These are phyloP conservation scores for Lithodes maja DNA, from an alignment of 2,888 invertebrate genomes.

Conservation along the genomic window DNA sequence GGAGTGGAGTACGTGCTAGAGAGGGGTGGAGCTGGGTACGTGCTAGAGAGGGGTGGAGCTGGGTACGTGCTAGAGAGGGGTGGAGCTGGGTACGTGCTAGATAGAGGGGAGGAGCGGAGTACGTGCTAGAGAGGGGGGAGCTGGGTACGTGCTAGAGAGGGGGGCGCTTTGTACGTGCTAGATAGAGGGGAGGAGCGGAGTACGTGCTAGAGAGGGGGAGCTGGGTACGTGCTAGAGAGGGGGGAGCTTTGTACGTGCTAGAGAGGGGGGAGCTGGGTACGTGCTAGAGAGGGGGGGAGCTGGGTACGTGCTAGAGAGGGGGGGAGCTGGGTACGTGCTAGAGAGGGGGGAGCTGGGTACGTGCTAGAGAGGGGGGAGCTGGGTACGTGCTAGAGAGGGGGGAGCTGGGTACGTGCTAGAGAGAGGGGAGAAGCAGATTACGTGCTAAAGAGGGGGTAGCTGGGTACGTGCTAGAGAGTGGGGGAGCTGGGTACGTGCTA, in stretches of 20 bases:
- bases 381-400: neutral
- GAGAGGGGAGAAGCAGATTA: no score
- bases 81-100: no score
- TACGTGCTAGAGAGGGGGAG: neutral
- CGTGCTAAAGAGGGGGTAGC: no score
- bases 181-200: neutral
- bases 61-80: neutral
- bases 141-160: neutral
- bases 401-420: no score
- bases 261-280: neutral
- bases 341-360: neutral
- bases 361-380: neutral
- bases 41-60: neutral
- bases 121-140: neutral
- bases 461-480: neutral
- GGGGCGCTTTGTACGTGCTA: neutral
- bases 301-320: neutral
- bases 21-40: no score
- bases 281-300: neutral
- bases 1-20: no score
- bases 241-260: neutral
- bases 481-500: no score
- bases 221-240: neutral
- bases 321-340: neutral
- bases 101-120: neutral